Percentiles rank a stretch among this genome's conserved stretches.
Conservation (phyloP, 2,113 vertebrate genomes). For the Phylloscopus trochilus region DNA sequence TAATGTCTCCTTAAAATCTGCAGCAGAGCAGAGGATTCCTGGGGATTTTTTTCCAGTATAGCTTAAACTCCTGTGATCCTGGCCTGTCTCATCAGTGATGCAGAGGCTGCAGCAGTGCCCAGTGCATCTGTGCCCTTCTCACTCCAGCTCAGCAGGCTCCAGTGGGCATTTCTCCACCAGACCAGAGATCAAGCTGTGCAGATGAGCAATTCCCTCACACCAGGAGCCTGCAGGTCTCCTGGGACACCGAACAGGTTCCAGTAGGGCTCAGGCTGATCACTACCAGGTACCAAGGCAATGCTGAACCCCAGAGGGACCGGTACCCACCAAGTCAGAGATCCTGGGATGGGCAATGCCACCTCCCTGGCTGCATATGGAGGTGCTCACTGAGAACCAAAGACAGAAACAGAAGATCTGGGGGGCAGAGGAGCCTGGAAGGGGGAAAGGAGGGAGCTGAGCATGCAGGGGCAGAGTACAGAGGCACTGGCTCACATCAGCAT, state of each 20-base stretch:
- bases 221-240: background rate
- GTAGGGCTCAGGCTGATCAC: rapidly evolving
- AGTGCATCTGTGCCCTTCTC: background rate
- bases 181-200: background rate
- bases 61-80: background rate
- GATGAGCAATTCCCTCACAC: background rate
- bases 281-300: background rate
- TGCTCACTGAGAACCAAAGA: background rate
- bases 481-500: background rate
- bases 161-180: background rate
- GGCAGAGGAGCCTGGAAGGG: background rate
- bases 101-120: background rate
- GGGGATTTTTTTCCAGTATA: background rate
- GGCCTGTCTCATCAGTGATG: background rate
- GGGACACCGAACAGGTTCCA: background rate
- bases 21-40: background rate
- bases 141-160: background rate
- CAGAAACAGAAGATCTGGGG: background rate
- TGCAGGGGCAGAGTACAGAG: background rate
- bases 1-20: background rate
- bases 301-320: rapidly evolving
- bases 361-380: background rate
- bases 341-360: background rate
- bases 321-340: background rate
- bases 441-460: rapidly evolving